Base-by-base conservation (phyloP, 2,797 vertebrate species). In the Sphenodon punctatus region DNA sequence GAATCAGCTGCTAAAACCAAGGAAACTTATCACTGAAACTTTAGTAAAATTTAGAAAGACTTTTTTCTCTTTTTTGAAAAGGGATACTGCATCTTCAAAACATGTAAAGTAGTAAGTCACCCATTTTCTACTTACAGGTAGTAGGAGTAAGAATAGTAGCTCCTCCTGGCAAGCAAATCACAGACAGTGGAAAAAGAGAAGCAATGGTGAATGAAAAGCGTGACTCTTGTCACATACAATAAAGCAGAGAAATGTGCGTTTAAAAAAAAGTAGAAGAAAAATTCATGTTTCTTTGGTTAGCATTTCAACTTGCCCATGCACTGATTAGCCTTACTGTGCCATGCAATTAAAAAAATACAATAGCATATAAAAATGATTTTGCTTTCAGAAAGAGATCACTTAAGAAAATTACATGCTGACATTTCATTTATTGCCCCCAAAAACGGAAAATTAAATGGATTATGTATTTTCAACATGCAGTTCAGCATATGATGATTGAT, bases 111-210 rank as follows among this genome's bases (percentile, higher is more conserved):
- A 88, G 91, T 92, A 96, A 94, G 93, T 97, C 96, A 95, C 95
- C 94, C 94, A 23, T 94, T 93, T 96, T 98, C 97, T 99, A 99
- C 99, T 99, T 99, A 99, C 98, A 99, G 99, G 97, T 99, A 99
- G 99, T 99, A 99, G 97, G 99, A 99, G 98, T 99, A 99, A 97
- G 99, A 99, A 99, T 99, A 99, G 98, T 99, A 99, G 98, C 97
- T 99, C 99, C 99, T 99, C 97, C 99, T 99, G 98, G 98, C 95
- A 97, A 98, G 98, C 98, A 97, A 98, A 99, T 98, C 97, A 99
- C 97, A 99, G 97, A 97, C 96, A 99, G 98, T 98, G 98, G 97
- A 96, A 97, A 98, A 96, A 97, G 94, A 97, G 97, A 99, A 98
- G 97, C 97, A 98, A 97, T 98, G 97, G 97, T 98, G 97, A 99